Base-by-base conservation (phyloP, 2,888 invertebrate species). In the Watsonalla binaria region DNA sequence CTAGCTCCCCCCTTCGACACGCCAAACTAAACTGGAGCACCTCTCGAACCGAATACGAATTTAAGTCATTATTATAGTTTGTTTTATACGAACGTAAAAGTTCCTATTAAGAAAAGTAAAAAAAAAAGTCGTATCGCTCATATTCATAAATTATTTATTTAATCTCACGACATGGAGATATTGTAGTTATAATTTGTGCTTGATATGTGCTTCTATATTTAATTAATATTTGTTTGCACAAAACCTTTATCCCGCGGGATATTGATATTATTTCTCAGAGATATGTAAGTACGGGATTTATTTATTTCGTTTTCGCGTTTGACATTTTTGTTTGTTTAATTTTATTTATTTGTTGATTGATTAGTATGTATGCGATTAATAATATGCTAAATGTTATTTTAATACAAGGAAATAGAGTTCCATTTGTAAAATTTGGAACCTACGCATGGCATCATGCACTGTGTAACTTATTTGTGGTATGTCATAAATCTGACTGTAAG, bases 21-120 rank as follows among this genome's bases (percentile, higher is more conserved):
- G 8, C 60, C 64, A n/a, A 67, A 71, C 52, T 72, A 67, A 57
- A 54, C 53, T 39, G 48, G 61, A 55, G 50, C 59, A 55, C 54
- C 35, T 51, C 53, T 52, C 52, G 62, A 54, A 56, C 51, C 56
- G 52, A 57, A 65, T 72, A 77, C 82, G 81, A 84, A 82, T 84
- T 84, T 82, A 82, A 81, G 76, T 84, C 74, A 74, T 69, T 83
- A 81, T 72, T 83, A 81, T 72, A 65, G 63, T 42, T 42, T 42
- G 11, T 7, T 74, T 82, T 76, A 73, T 70, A 72, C 59, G 70
- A 77, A 78, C 72, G 65, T 60, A 72, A 72, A 84, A 42, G 85
- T 85, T 85, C 85, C 85, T 85, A 85, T 70, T 66, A 54, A 57
- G 57, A 65, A 74, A 74, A 71, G 70, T 60, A 57, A 62, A 64